Evolutionary conservation across 2,888 invertebrate genomes (phyloP), one percentile per base, ranked within the genome.

Genomic region (Thyatira batis): DNA sequence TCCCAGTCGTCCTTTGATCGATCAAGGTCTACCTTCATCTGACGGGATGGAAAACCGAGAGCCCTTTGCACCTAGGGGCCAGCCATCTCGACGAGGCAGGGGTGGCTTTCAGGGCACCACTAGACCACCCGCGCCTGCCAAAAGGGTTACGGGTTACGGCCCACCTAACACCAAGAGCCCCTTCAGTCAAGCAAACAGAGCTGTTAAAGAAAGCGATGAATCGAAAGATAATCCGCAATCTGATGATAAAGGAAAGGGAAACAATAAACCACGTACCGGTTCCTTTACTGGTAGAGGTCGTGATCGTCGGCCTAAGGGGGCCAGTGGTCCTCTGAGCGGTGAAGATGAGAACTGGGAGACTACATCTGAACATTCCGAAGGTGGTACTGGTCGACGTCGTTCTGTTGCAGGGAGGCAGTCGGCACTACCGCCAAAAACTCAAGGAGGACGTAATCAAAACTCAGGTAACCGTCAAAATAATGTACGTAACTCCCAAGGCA

Each of bases 51-150:
- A 89, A 76, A 91, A 89, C 61, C 89, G 94, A 54, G 96, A 96
- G 73, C 96, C 95, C 49, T 97, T 97, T 85, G 95, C 96, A 1
- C 97, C 97, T 0, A 94, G 97, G 20, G 98, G 98, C 0, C 97
- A 97, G 82, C 98, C 98, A 0, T 97, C 97, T 0, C 93, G 97
- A 50, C 94, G 97, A 55, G 98, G 98, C 4, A 93, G 98, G 58
- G 97, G 96, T 13, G 91, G 91, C 25, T 91, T 90, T 66, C 90
- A 89, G 62, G 91, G 91, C 20, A 73, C 86, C 1, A 64, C 82
- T 1, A 81, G 92, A n/a, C 90, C 89, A 8, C 89, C 89, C n/a
- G 90, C 92, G 21, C 87, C 92, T 5, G 89, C 93, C 20, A 93
- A 95, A 54, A 92, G 95, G 63, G 94, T 95, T 55, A 94, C 96